Percentiles rank a stretch among this genome's conserved stretches.
These are phyloP conservation scores for Solenopsis fugax DNA, from an alignment of 1,140 invertebrate species.

Conservation along the genomic window DNA sequence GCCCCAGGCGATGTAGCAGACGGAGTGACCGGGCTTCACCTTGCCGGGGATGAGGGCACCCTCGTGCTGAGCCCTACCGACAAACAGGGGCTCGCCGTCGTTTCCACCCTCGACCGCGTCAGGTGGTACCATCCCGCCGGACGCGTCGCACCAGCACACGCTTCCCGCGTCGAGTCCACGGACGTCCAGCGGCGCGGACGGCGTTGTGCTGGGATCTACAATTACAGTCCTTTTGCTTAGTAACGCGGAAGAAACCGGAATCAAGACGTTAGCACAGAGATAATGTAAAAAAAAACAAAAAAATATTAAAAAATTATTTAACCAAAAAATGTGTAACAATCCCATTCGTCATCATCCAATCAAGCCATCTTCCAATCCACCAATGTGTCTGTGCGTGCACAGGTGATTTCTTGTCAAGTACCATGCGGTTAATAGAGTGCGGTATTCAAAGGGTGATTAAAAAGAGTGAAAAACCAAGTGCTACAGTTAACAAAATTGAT, in stretches of 20 bases:
- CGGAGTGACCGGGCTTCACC: constrained; percentile 90
- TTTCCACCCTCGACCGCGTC: constrained; percentile 91
- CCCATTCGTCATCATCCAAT: not conserved
- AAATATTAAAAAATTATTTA: no score
- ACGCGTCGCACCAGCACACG: constrained; percentile 89
- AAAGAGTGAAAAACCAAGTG: not conserved
- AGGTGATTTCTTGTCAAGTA: not conserved
- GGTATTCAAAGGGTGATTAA: not conserved
- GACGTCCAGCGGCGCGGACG: constrained; percentile 79
- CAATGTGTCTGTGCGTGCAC: constrained; percentile 20
- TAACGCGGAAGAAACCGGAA: not conserved
- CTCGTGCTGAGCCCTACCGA: constrained; percentile 91
- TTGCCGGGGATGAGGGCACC: constrained; percentile 94
- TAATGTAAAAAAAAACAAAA: not conserved
- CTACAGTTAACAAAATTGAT: not conserved
- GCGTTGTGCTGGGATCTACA: constrained; percentile 71
- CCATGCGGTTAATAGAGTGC: constrained; percentile 12
- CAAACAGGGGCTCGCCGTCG: constrained; percentile 91
- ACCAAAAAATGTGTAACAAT: no score
- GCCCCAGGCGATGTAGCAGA: constrained; percentile 93
- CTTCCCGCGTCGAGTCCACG: constrained; percentile 67
- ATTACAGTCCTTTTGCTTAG: constrained; percentile 1
- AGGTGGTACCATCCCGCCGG: constrained; percentile 90
- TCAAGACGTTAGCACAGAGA: not conserved
- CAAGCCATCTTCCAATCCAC: constrained; percentile 8